A percentile compares a stretch with the other conserved stretches of the same genome.
phyloP scores from a whole-genome alignment of 2,888 invertebrate genomes.

The Ellobium chinense region DNA sequence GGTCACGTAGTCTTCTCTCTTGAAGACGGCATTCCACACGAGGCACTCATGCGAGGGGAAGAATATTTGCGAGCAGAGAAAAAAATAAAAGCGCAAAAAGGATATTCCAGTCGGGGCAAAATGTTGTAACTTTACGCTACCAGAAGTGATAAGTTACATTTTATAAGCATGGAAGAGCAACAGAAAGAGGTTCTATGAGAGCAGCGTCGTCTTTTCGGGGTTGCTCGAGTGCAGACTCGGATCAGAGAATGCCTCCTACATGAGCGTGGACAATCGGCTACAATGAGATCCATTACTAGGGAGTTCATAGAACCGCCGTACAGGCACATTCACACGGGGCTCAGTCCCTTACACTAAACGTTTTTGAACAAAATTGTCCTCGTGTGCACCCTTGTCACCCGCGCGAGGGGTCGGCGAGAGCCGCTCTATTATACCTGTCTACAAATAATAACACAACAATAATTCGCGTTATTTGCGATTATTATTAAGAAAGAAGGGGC shows the following conservation, averaged over 20 bases:
- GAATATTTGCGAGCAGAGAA: constrained; percentile 2
- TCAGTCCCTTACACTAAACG: constrained; percentile 19
- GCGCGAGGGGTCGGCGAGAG: constrained; percentile 16
- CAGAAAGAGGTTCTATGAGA: background rate
- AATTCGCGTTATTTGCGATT: constrained; percentile 33
- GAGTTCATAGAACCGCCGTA: constrained; percentile 25
- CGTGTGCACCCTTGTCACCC: constrained; percentile 3
- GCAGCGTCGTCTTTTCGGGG: background rate
- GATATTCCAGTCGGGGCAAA: background rate
- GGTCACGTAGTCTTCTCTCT: constrained; percentile 25
- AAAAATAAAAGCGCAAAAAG: too few species aligned
- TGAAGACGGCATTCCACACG: constrained; percentile 9
- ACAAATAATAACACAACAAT: constrained; percentile 33
- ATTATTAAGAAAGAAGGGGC: constrained; percentile 16
- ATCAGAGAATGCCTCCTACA: constrained; percentile 25
- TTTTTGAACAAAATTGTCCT: constrained; percentile 23
- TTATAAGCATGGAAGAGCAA: too few species aligned
- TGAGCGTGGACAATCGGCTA: constrained; percentile 23
- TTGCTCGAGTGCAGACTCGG: constrained; percentile 35
- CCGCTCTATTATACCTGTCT: constrained; percentile 3
- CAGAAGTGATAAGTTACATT: background rate
- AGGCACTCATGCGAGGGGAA: constrained; percentile 15
- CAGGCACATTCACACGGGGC: constrained; percentile 7
- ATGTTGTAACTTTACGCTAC: background rate
- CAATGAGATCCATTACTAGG: constrained; percentile 34